phyloP scores from a whole-genome alignment of 1,140 invertebrate genomes.

The Atta colombica region DNA sequence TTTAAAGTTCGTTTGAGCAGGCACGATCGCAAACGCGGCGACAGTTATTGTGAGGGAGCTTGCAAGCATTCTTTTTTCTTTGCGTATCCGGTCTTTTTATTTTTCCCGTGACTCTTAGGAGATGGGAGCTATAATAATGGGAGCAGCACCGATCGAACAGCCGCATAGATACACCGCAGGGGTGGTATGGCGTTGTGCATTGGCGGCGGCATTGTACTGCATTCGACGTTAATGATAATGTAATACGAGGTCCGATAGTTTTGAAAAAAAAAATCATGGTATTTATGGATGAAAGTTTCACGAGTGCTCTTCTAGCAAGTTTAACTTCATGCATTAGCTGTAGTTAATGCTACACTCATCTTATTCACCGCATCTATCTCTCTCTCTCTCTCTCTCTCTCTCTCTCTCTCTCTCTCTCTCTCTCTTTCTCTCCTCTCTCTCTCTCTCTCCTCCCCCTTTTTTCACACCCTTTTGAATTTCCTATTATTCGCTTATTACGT shows the following conservation, averaged over 20 bases:
- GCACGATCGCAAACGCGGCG: conserved; percentile 5
- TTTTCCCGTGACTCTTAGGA: conserved; percentile 5
- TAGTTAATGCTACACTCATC: conserved; percentile 45
- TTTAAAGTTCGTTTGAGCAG: conserved; percentile 17
- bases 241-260: conserved; percentile 56
- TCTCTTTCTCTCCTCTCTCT: no score
- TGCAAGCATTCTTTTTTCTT: not conserved
- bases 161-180: conserved; percentile 24
- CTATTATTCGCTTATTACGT: conserved; percentile 25
- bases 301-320: conserved; percentile 74
- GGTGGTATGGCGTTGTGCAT: not conserved
- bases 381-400: not conserved
- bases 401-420: not conserved
- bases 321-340: conserved; percentile 76
- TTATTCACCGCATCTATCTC: conserved; percentile 33
- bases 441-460: not conserved
- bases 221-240: conserved; percentile 65
- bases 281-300: conserved; percentile 73
- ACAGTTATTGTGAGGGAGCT: conserved; percentile 34
- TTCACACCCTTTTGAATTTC: conserved; percentile 20
- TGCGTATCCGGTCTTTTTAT: not conserved
- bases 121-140: conserved; percentile 30
- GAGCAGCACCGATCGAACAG: conserved; percentile 22
- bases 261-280: conserved; percentile 60
- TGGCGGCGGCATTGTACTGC: conserved; percentile 19